Evolutionary conservation across 2,888 invertebrate genomes (phyloP).

Genomic region (Mythimna lalbum): DNA sequence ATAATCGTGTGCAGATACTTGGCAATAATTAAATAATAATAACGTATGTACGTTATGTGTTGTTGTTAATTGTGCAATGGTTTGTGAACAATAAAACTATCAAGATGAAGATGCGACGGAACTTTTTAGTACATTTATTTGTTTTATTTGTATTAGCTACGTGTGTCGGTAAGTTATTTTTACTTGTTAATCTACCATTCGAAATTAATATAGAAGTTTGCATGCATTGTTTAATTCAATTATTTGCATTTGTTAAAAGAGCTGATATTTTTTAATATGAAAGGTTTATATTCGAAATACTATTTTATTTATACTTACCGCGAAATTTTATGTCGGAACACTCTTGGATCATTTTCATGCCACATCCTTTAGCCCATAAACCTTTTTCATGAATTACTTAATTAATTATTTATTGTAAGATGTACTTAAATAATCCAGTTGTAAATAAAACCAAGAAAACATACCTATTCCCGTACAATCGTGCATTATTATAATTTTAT

Average conservation of each 20-base stretch:
- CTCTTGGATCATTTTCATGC: background rate
- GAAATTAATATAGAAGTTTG: background rate
- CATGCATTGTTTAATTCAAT: background rate
- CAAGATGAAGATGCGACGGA: constrained; percentile 81
- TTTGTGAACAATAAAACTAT: constrained; percentile 70
- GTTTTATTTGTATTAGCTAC: constrained; percentile 73
- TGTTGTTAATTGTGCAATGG: constrained; percentile 69
- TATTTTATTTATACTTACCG: constrained; percentile 10
- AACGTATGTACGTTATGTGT: constrained; percentile 41
- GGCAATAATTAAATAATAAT: constrained; percentile 37
- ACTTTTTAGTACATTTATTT: constrained; percentile 77
- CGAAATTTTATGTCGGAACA: constrained; percentile 15
- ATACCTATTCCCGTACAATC: background rate
- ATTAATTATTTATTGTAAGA: background rate
- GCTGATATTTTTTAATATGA: background rate
- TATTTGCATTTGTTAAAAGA: background rate
- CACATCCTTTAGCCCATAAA: background rate
- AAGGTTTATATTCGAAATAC: background rate
- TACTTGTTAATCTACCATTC: background rate
- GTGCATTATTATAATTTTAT: background rate
- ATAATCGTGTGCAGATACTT: constrained; percentile 38
- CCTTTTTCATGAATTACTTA: background rate
- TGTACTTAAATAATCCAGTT: background rate
- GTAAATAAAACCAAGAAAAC: constrained; percentile 11
- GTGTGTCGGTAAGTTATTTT: constrained; percentile 79